Conservation (phyloP, 1,140 invertebrate species). For the Ylistrum balloti region DNA sequence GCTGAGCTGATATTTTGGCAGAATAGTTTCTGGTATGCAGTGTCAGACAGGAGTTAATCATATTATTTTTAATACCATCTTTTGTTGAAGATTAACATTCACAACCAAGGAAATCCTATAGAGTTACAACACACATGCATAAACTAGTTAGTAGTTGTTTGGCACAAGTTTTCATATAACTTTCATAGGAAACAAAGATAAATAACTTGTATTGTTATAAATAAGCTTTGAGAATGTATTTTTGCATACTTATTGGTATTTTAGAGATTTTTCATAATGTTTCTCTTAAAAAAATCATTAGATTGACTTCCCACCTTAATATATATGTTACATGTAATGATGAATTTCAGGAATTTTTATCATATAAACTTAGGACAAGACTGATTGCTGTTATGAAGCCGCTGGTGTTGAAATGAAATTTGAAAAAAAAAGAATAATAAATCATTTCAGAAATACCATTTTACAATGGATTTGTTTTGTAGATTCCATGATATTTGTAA, state of each 20-base stretch:
- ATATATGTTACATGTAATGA: neutral
- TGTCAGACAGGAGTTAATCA: constrained; percentile 26
- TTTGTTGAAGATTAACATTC: neutral
- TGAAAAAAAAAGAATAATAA: no score
- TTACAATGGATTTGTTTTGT: no score
- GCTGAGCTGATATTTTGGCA: constrained; percentile 31
- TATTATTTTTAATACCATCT: constrained; percentile 12
- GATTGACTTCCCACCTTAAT: neutral
- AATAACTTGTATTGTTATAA: neutral
- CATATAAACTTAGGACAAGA: no score
- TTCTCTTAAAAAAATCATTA: neutral
- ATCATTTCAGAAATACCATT: no score
- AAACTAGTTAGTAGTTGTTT: neutral
- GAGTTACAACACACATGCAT: neutral
- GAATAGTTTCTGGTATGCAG: neutral
- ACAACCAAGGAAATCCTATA: neutral
- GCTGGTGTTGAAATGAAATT: no score
- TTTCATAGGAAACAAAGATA: neutral
- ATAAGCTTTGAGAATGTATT: neutral
- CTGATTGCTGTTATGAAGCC: no score
- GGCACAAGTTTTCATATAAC: neutral
- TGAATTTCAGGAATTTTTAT: no score
- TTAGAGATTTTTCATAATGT: neutral
- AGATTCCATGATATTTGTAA: no score
- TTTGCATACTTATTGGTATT: no score